phyloP scores from a whole-genome alignment of 2,888 invertebrate genomes.

The Cartodere bifasciata region DNA sequence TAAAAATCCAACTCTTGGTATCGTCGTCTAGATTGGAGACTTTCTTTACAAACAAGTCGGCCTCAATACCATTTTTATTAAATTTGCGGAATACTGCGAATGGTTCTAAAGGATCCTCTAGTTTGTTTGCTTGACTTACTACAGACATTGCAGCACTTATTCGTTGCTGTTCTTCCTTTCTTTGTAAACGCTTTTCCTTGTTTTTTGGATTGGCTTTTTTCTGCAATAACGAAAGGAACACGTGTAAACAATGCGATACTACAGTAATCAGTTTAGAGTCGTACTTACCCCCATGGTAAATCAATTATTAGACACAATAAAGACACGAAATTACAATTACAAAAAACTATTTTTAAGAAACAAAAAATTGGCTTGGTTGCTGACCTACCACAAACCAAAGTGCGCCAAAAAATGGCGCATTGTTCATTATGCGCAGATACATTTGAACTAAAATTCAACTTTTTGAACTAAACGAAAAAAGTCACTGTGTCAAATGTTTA shows the following conservation, averaged over 20 bases:
- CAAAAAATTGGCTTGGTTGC: too few relatives aligned
- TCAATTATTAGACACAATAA: too few relatives aligned
- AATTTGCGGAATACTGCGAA: constrained; percentile 50
- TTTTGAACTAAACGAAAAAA: constrained; percentile 1
- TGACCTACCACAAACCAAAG: too few relatives aligned
- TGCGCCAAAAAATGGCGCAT: too few relatives aligned
- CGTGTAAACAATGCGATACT: too few relatives aligned
- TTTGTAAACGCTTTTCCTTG: constrained; percentile 48
- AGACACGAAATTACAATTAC: too few relatives aligned
- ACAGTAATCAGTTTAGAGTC: too few relatives aligned
- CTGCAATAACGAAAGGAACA: constrained; percentile 5
- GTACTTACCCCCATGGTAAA: constrained; percentile 10
- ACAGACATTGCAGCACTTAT: constrained; percentile 46
- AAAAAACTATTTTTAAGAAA: too few relatives aligned
- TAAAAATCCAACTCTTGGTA: constrained; percentile 55
- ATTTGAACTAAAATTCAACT: too few relatives aligned
- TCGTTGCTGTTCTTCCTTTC: constrained; percentile 46
- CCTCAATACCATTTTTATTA: constrained; percentile 45
- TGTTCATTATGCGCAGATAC: too few relatives aligned
- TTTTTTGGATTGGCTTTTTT: constrained; percentile 42
- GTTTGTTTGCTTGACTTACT: constrained; percentile 47
- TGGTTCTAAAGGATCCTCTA: constrained; percentile 44
- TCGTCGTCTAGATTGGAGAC: constrained; percentile 44
- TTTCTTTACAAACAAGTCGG: constrained; percentile 46
- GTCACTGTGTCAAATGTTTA: not conserved